These are phyloP conservation scores for Notothenia coriiceps DNA, from an alignment of 2,113 vertebrate species.

Conservation along the genomic window DNA sequence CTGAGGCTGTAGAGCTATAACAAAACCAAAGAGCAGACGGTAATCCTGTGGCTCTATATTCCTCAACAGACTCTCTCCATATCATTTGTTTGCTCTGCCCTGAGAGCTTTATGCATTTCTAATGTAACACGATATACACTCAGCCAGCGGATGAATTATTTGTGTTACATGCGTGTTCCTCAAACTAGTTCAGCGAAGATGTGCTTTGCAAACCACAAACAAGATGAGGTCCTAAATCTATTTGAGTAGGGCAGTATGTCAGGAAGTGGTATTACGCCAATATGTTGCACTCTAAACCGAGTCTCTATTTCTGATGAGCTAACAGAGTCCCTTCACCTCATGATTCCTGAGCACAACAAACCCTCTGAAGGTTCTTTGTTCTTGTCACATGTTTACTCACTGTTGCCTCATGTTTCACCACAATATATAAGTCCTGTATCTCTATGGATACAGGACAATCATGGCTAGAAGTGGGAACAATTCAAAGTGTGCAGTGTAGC, in stretches of 20 bases:
- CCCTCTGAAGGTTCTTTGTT: not conserved
- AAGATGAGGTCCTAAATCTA: not conserved
- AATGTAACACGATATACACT: not conserved
- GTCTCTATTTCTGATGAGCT: not conserved
- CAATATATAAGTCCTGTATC: no score
- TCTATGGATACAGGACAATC: no score
- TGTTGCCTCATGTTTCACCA: no score
- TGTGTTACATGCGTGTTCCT: not conserved
- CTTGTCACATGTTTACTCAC: no score
- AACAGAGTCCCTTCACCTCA: not conserved
- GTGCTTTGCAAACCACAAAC: not conserved
- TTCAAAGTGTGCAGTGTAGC: no score
- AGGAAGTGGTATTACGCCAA: not conserved
- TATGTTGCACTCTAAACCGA: not conserved
- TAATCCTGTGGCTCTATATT: slow-evolving; percentile 29
- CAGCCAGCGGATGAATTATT: not conserved
- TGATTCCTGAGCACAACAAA: not conserved
- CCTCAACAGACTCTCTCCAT: not conserved
- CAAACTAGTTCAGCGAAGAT: not conserved
- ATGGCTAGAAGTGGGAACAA: no score
- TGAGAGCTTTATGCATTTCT: slow-evolving; percentile 28
- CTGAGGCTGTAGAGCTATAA: slow-evolving; percentile 6
- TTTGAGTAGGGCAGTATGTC: not conserved
- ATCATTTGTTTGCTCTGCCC: slow-evolving; percentile 16
- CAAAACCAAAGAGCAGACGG: slow-evolving; percentile 11